Conservation (phyloP, 2,113 vertebrate species). For the Seriola dumerili region DNA sequence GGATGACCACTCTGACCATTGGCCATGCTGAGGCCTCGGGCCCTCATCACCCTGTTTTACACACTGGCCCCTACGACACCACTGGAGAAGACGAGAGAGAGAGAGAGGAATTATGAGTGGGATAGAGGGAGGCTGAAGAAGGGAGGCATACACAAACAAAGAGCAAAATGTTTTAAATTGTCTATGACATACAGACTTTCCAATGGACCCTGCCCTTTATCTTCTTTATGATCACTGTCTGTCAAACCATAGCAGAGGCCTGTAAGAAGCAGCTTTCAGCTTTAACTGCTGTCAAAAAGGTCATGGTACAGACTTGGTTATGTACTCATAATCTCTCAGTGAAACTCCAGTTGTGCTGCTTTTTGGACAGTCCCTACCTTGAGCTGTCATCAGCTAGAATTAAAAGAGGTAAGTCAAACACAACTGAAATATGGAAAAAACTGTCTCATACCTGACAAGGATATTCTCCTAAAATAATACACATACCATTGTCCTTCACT, state of each 20-base stretch:
- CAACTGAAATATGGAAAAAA: conserved; percentile 49
- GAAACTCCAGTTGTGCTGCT: conserved; percentile 30
- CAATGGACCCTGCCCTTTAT: conserved; percentile 12
- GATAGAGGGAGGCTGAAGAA: not conserved
- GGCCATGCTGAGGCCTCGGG: conserved; percentile 86
- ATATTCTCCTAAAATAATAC: conserved; percentile 17
- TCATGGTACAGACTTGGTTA: conserved; percentile 21
- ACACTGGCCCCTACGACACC: conserved; percentile 93
- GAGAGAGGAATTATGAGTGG: not conserved
- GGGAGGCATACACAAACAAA: not conserved
- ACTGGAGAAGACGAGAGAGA: conserved; percentile 75
- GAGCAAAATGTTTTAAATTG: conserved; percentile 21
- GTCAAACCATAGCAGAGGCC: conserved; percentile 17
- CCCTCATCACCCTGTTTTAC: conserved; percentile 90
- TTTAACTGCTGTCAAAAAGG: conserved; percentile 42
- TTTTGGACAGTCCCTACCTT: conserved; percentile 25
- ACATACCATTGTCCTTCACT: not conserved
- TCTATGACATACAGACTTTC: conserved; percentile 28
- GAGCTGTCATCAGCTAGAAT: conserved; percentile 53
- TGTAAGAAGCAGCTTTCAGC: conserved; percentile 30
- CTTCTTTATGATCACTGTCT: conserved; percentile 41
- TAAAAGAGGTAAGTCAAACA: conserved; percentile 43
- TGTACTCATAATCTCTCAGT: conserved; percentile 30
- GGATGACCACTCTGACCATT: conserved; percentile 91
- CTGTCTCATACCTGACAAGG: conserved; percentile 19